Evolutionary conservation across 2,797 vertebrate genomes (phyloP).

Genomic region (Microchirus variegatus): DNA sequence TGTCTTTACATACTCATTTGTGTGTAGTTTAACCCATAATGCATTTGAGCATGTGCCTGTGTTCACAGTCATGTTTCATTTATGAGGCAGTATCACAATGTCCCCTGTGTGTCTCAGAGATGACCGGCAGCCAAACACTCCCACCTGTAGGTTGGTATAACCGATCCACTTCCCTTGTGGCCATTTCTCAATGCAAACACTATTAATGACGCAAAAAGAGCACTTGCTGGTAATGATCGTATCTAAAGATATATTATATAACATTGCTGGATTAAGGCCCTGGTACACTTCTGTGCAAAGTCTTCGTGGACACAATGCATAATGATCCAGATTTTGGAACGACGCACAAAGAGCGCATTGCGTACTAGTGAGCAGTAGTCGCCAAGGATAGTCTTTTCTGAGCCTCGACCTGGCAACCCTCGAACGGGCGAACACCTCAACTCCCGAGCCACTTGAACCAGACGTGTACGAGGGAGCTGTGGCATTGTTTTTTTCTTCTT

Average conservation of each 20-base stretch:
- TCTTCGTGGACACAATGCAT: too few relatives aligned
- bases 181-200: slow-evolving; percentile 53
- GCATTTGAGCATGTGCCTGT: slow-evolving; percentile 15
- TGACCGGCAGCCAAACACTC: slow-evolving; percentile 68
- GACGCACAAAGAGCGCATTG: too few relatives aligned
- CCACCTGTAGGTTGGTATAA: slow-evolving; percentile 70
- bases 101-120: slow-evolving; percentile 58
- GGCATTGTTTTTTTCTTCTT: too few relatives aligned
- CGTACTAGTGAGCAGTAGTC: too few relatives aligned
- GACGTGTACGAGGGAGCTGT: too few relatives aligned
- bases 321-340: too few relatives aligned
- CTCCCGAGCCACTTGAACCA: too few relatives aligned
- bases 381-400: too few relatives aligned
- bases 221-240: not conserved
- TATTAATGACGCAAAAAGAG: slow-evolving; percentile 6
- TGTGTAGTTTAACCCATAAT: slow-evolving; percentile 16
- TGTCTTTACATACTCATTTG: not conserved
- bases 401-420: too few relatives aligned
- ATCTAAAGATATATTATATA: not conserved
- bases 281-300: too few relatives aligned
- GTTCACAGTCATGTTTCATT: slow-evolving; percentile 66
- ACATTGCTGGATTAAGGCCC: too few relatives aligned
- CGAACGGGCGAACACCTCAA: too few relatives aligned
- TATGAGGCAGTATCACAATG: slow-evolving; percentile 63
- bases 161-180: slow-evolving; percentile 59